These are phyloP conservation scores for Ennomos quercinarius DNA, from an alignment of 2,888 invertebrate genomes.

Conservation along the genomic window DNA sequence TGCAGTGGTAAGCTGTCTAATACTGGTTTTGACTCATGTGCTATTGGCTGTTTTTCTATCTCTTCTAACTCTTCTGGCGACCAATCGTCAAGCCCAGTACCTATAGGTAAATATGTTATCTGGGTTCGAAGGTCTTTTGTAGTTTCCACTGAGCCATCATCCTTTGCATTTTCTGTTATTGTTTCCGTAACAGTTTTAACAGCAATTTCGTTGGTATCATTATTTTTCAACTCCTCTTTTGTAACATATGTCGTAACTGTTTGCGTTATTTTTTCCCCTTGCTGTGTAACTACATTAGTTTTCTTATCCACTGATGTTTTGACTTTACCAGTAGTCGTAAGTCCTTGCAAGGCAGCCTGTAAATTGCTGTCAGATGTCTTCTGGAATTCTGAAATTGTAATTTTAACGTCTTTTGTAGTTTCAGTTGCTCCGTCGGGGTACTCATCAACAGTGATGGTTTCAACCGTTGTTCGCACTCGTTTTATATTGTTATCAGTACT, in stretches of 20 bases:
- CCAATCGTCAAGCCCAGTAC: constrained; percentile 77
- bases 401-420: constrained; percentile 82
- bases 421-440: constrained; percentile 84
- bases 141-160: constrained; percentile 75
- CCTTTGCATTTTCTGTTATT: constrained; percentile 72
- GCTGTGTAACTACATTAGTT: constrained; percentile 75
- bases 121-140: constrained; percentile 80
- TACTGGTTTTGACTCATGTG: constrained; percentile 54
- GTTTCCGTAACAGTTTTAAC: constrained; percentile 80
- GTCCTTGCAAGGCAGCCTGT: constrained; percentile 78
- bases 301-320: constrained; percentile 79
- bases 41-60: constrained; percentile 65
- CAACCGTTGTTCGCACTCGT: constrained; percentile 85
- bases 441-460: constrained; percentile 77
- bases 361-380: constrained; percentile 75
- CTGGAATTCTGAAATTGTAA: constrained; percentile 81
- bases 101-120: constrained; percentile 78
- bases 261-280: constrained; percentile 76
- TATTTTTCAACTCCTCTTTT: constrained; percentile 76
- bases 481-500: constrained; percentile 82
- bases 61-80: constrained; percentile 75
- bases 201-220: constrained; percentile 70
- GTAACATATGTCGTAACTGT: constrained; percentile 74
- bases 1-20: constrained; percentile 54
- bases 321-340: constrained; percentile 70